Base-by-base conservation (phyloP, 2,888 invertebrate genomes). In the Leucoma salicis region DNA sequence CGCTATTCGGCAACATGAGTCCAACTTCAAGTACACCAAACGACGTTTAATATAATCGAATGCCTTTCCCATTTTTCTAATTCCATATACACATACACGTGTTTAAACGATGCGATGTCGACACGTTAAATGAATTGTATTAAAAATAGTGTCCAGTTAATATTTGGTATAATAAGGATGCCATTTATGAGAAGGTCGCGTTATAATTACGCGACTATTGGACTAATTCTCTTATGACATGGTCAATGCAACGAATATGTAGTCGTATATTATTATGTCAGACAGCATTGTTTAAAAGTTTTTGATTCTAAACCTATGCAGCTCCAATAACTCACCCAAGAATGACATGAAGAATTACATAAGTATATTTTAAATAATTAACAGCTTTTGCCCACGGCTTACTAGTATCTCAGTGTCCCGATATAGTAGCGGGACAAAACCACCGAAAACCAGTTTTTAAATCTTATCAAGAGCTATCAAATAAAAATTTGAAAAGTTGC, bases 91-190 rank as follows among this genome's bases (percentile, higher is more conserved):
- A 12, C 27, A 16, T 8, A 31, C 10, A 12, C 15, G 27, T 18
- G n/a, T 8, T 31, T 25, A 27, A 28, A 46, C 55, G 59, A 42
- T 39, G 8, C n/a, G 8, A 42, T 52, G 14, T 46, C 21, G 31
- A 42, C 39, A 51, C 49, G 43, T 44, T 35, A 46, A 59, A 36
- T 42, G 48, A 50, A 48, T 53, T 52, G 49, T 53, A 50, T 49
- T 46, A 63, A 50, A 61, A 53, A 45, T 39, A 24, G 7, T 16
- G 41, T 31, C 46, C 16, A 38, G 61, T 59, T 63, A 57, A 53
- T 62, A 61, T 48, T 44, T 53, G 46, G 44, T 42, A 42, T 81
- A 82, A 83, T 81, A 69, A 83, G 83, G 83, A 84, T 74, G 76
- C 54, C 16, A 39, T 44, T 64, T 57, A 76, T 78, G 70, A 45